Percentiles rank a stretch among this genome's conserved stretches.
These are phyloP conservation scores for Drosophila parabipectinata DNA, from an alignment of 1,140 invertebrate genomes.

Conservation along the genomic window DNA sequence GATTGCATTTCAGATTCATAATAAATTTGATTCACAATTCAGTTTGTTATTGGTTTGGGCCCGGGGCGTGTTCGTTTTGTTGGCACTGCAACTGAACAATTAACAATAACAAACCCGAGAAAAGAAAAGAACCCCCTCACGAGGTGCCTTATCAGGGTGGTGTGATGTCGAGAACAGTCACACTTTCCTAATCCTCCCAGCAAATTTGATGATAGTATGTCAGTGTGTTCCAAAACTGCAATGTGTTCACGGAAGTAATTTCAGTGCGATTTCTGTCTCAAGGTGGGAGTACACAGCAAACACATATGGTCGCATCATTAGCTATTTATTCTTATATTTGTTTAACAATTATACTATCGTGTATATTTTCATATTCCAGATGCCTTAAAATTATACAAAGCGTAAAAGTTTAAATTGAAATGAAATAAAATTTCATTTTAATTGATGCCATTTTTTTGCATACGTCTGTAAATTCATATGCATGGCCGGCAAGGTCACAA, in stretches of 20 bases:
- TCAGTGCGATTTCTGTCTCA: slow-evolving; percentile 10
- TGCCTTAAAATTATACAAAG: too few species aligned
- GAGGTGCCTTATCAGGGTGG: slow-evolving; percentile 15
- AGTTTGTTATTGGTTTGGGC: slow-evolving; percentile 20
- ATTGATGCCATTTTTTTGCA: neutral
- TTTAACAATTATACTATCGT: too few species aligned
- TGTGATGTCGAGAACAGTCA: slow-evolving; percentile 16
- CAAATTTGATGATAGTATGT: slow-evolving; percentile 34
- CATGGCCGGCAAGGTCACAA: slow-evolving; percentile 43
- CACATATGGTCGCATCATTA: neutral
- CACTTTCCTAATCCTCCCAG: slow-evolving; percentile 1
- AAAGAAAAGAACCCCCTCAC: neutral
- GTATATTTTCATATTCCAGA: too few species aligned
- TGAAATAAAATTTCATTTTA: neutral
- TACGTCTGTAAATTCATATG: slow-evolving; percentile 25
- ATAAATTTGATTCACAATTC: slow-evolving; percentile 38
- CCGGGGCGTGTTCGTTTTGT: slow-evolving; percentile 16
- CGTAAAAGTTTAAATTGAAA: too few species aligned
- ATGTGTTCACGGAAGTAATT: slow-evolving; percentile 42
- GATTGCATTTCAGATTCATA: slow-evolving; percentile 42
- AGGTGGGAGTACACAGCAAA: slow-evolving; percentile 10
- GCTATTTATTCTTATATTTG: neutral
- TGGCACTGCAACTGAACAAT: slow-evolving; percentile 26
- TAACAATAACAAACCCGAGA: slow-evolving; percentile 6
- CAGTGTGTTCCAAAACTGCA: slow-evolving; percentile 22